A percentile compares a stretch with the other conserved stretches of the same genome.
phyloP scores from a whole-genome alignment of 1,140 invertebrate species.

The Chelonus insularis region DNA sequence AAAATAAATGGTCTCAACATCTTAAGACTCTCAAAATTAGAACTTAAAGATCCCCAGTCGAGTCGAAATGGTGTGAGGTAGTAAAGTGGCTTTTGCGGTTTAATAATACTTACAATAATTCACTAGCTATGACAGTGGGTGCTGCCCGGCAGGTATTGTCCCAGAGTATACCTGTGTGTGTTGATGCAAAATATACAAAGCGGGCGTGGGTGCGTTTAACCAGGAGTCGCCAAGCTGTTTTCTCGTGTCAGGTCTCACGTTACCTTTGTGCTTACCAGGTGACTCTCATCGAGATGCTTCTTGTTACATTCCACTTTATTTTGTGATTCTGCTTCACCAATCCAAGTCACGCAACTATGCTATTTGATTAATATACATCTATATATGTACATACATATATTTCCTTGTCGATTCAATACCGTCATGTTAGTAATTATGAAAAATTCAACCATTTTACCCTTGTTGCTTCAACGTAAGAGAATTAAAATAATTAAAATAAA shows the following conservation, averaged over 20 bases:
- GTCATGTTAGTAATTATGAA: too few species aligned
- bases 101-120: conserved; percentile 49
- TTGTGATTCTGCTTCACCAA: not conserved
- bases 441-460: too few species aligned
- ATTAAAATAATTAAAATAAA: too few species aligned
- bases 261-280: conserved; percentile 41
- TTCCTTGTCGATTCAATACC: too few species aligned
- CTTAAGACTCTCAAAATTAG: not conserved
- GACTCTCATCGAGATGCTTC: conserved; percentile 22
- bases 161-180: conserved; percentile 33
- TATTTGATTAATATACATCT: too few species aligned
- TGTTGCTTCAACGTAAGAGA: too few species aligned
- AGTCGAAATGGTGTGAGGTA: not conserved
- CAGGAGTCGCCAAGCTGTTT: conserved; percentile 38
- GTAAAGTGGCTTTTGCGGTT: conserved; percentile 28
- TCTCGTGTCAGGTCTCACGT: conserved; percentile 24
- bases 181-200: not conserved
- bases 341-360: not conserved
- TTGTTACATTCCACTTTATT: conserved; percentile 2
- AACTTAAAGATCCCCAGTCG: not conserved
- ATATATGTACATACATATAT: too few species aligned
- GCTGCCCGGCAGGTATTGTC: conserved; percentile 44
- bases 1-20: too few species aligned
- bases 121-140: conserved; percentile 44
- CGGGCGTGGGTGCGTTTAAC: conserved; percentile 36